Base-by-base conservation (phyloP, 1,140 invertebrate genomes). In the Mercenaria mercenaria region DNA sequence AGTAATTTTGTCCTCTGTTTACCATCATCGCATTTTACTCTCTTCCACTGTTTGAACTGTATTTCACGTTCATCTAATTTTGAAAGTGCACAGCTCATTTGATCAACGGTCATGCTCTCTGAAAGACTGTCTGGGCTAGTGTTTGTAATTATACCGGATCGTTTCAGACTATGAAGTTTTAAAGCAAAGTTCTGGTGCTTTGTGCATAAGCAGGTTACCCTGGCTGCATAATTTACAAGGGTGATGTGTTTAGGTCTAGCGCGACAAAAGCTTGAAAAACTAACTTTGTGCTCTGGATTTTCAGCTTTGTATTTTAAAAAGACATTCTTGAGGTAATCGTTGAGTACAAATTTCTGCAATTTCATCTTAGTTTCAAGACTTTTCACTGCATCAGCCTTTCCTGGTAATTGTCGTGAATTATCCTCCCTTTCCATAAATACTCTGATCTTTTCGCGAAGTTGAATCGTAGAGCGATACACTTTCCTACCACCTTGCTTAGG, bases 151-250 rank as follows among this genome's bases (percentile, higher is more conserved):
- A n/a, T n/a, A n/a, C n/a, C n/a, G n/a, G n/a, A n/a, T n/a, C n/a
- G n/a, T n/a, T n/a, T n/a, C n/a, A n/a, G n/a, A n/a, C n/a, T n/a
- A n/a, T 37, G 82, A 18, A 83, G 41, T 23, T 18, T 74, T 3
- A 89, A 47, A 37, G 79, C 47, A 61, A 89, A 64, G 34, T 89
- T 89, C 43, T 90, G 88, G 32, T 90, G 88, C 26, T 64, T 83
- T 20, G 80, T 90, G 69, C 88, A 90, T 39, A 90, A 64, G 69
- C 88, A 90, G 0, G 64, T 84, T n/a, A 52, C 64, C 61, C 88
- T 76, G 10, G 67, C 72, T 41, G 80, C 67, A 50, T 76, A 61
- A 29, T 41, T 23, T 34, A 76, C 74, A 3, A 67, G 50, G 26
- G 39, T 13, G 8, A 90, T 90, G 6, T 89, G 69, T 64, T 81